Evolutionary conservation across 2,888 invertebrate genomes (phyloP).

Genomic region (Apodemia duryi): DNA sequence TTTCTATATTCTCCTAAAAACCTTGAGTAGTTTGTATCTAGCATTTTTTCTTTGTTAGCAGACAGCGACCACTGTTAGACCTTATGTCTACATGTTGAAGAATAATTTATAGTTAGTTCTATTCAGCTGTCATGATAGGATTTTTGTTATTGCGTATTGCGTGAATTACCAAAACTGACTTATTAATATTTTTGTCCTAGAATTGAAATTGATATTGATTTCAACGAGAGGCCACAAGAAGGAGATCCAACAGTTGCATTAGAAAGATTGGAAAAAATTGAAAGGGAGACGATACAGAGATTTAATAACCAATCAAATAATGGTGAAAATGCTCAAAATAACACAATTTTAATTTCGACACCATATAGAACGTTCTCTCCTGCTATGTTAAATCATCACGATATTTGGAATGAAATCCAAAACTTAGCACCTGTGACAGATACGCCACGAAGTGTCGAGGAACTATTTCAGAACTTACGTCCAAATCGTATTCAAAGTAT

Average conservation of each 20-base stretch:
- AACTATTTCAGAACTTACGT: constrained; percentile 25
- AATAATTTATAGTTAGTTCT: too few species aligned
- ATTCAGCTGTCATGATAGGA: too few species aligned
- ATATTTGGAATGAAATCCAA: constrained; percentile 34
- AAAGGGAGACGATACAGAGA: constrained; percentile 60
- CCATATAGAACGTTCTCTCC: constrained; percentile 30
- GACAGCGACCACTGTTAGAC: too few species aligned
- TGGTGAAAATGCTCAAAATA: neutral
- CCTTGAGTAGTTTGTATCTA: too few species aligned
- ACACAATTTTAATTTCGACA: constrained; percentile 21
- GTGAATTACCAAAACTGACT: too few species aligned
- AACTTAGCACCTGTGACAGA: constrained; percentile 28
- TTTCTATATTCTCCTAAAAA: too few species aligned
- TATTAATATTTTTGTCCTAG: constrained; percentile 38
- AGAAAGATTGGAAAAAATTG: constrained; percentile 65
- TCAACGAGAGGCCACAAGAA: constrained; percentile 46
- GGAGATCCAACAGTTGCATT: constrained; percentile 53
- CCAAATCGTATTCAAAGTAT: constrained; percentile 14
- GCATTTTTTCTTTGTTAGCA: too few species aligned
- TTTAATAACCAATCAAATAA: constrained; percentile 33
- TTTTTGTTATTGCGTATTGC: too few species aligned
- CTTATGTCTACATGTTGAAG: too few species aligned
- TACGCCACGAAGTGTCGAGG: constrained; percentile 27
- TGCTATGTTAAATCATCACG: constrained; percentile 28
- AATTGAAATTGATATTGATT: constrained; percentile 63